These are phyloP conservation scores for Melieria omissa DNA, from an alignment of 2,888 invertebrate species.

Conservation along the genomic window DNA sequence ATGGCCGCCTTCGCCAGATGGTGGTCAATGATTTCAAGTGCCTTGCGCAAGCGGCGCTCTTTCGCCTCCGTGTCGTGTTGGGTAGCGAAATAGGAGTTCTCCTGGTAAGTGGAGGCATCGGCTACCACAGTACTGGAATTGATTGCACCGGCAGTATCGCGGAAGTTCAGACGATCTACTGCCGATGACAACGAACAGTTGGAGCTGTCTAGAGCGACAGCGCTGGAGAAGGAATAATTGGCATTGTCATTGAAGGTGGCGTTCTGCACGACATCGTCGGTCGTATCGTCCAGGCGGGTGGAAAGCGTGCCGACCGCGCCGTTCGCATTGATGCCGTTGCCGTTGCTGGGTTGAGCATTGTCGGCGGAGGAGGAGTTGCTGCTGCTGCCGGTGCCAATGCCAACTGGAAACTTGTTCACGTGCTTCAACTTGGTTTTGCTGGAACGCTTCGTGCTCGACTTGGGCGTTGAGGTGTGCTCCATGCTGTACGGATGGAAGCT, in stretches of 20 bases:
- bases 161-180: conserved; percentile 60
- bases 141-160: conserved; percentile 50
- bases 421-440: conserved; percentile 53
- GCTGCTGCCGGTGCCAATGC: conserved; percentile 49
- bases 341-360: conserved; percentile 43
- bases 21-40: conserved; percentile 61
- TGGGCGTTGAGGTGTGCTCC: conserved; percentile 63
- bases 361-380: conserved; percentile 60
- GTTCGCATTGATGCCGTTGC: conserved; percentile 47
- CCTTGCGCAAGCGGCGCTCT: conserved; percentile 62
- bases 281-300: conserved; percentile 28
- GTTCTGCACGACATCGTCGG: conserved; percentile 49
- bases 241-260: conserved; percentile 61
- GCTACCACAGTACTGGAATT: conserved; percentile 49
- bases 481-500: conserved; percentile 62
- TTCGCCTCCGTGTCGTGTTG: conserved; percentile 65
- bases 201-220: conserved; percentile 60
- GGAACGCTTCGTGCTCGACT: conserved; percentile 52
- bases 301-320: conserved; percentile 35
- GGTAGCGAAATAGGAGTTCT: conserved; percentile 66
- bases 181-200: conserved; percentile 61
- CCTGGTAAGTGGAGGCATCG: conserved; percentile 65
- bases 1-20: conserved; percentile 67
- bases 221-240: conserved; percentile 62
- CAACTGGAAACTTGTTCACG: conserved; percentile 49